phyloP scores from a whole-genome alignment of 2,113 vertebrate species.

The Sander lucioperca region DNA sequence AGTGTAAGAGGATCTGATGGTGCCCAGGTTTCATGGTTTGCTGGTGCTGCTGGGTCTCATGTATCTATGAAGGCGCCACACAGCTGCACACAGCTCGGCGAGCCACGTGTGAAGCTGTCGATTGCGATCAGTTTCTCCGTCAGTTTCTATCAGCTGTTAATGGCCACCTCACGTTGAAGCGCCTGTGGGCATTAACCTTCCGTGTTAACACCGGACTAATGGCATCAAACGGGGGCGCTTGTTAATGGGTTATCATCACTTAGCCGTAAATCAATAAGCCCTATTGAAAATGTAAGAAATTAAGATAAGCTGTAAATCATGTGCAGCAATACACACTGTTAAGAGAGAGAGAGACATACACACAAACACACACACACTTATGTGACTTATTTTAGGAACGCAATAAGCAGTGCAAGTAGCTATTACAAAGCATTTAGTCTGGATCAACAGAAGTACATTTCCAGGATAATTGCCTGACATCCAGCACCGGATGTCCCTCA shows the following conservation, averaged over 20 bases:
- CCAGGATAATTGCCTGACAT: too few species aligned
- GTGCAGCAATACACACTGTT: not conserved
- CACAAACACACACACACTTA: slow-evolving; percentile 19
- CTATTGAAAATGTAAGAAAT: not conserved
- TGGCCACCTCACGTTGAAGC: not conserved
- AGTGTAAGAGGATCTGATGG: slow-evolving; percentile 9
- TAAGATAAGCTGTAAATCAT: not conserved
- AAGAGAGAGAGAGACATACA: not conserved
- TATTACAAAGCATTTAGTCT: slow-evolving; percentile 3
- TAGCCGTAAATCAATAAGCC: slow-evolving; percentile 6
- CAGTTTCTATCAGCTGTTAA: not conserved
- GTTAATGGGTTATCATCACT: slow-evolving; percentile 1
- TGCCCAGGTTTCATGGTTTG: not conserved
- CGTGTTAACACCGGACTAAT: not conserved
- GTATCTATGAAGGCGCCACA: not conserved
- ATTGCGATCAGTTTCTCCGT: not conserved
- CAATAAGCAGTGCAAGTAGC: not conserved
- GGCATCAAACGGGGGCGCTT: not conserved
- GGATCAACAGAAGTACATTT: too few species aligned
- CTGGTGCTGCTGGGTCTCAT: not conserved
- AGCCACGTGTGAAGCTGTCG: not conserved
- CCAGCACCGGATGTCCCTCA: too few species aligned
- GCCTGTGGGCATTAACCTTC: not conserved
- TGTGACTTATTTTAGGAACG: slow-evolving; percentile 1
- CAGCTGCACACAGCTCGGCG: not conserved